Percentiles rank a stretch among this genome's conserved stretches.
phyloP scores from a whole-genome alignment of 2,113 vertebrate genomes.

The Aphelocoma coerulescens region DNA sequence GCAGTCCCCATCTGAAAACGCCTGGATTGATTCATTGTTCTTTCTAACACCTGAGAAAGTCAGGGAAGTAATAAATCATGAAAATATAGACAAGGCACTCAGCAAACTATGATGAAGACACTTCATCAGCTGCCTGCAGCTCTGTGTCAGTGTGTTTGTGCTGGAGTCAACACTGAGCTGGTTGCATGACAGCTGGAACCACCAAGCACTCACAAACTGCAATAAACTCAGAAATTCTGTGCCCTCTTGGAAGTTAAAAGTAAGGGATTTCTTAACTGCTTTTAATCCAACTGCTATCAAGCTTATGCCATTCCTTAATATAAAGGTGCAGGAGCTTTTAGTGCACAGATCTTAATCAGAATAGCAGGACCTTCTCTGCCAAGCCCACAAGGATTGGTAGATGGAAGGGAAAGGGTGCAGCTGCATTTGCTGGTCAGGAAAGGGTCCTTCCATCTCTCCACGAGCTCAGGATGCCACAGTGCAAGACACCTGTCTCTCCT shows the following conservation, averaged over 20 bases:
- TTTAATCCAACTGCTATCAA: background rate
- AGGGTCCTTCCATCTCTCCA: background rate
- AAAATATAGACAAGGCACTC: slow-evolving; percentile 8
- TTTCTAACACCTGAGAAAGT: background rate
- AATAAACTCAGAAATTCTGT: background rate
- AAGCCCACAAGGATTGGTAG: background rate
- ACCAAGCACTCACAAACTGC: background rate
- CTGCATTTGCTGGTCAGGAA: background rate
- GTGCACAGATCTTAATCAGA: background rate
- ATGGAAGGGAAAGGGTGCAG: background rate
- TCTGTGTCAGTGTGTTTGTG: background rate
- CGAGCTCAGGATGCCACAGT: fast-evolving
- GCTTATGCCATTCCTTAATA: background rate
- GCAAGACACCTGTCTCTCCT: fast-evolving
- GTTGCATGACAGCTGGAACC: background rate
- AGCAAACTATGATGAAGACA: slow-evolving; percentile 4
- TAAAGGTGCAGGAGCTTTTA: background rate
- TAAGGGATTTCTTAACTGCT: background rate
- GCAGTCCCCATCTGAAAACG: background rate
- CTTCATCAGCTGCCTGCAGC: background rate
- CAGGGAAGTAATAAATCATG: slow-evolving; percentile 40
- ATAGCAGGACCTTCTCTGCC: background rate
- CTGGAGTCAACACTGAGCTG: background rate
- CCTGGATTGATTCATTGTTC: slow-evolving; percentile 29
- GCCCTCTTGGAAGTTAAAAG: background rate